These are phyloP conservation scores for Odontesthes bonariensis DNA, from an alignment of 2,113 vertebrate species.

Conservation along the genomic window DNA sequence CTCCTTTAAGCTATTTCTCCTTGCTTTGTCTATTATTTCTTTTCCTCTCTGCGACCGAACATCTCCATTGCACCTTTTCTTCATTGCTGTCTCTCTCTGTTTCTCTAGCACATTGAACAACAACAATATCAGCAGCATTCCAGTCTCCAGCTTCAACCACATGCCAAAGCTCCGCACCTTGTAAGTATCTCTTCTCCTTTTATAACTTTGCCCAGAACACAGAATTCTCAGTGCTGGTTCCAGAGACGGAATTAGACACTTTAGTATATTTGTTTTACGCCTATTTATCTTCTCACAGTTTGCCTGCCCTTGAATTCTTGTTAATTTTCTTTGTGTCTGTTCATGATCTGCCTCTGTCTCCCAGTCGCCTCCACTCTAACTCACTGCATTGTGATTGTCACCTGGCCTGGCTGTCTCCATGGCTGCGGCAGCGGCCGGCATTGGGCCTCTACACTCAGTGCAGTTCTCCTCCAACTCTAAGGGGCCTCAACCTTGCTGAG, in stretches of 20 bases:
- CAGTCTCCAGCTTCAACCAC: constrained; percentile 90
- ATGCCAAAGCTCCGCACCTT: constrained; percentile 90
- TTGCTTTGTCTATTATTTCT: background rate
- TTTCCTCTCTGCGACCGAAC: background rate
- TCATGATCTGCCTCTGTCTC: background rate
- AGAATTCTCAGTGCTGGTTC: background rate
- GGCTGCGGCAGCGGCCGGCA: constrained; percentile 90
- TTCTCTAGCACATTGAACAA: constrained; percentile 90
- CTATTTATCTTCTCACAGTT: background rate
- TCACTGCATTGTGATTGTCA: constrained; percentile 92
- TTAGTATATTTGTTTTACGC: too few relatives aligned
- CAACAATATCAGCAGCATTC: constrained; percentile 93
- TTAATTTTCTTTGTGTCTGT: background rate
- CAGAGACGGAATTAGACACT: background rate
- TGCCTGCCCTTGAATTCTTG: background rate
- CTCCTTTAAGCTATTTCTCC: background rate
- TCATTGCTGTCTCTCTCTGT: background rate
- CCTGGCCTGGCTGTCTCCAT: constrained; percentile 92
- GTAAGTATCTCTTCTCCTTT: constrained; percentile 76
- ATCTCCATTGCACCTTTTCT: background rate
- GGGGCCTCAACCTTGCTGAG: constrained; percentile 91
- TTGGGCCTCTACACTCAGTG: constrained; percentile 95
- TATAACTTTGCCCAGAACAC: constrained; percentile 41
- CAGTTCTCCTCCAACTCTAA: constrained; percentile 83
- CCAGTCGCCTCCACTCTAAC: constrained; percentile 93